Conservation (phyloP, 1,140 invertebrate genomes). For the Magallana angulata region DNA sequence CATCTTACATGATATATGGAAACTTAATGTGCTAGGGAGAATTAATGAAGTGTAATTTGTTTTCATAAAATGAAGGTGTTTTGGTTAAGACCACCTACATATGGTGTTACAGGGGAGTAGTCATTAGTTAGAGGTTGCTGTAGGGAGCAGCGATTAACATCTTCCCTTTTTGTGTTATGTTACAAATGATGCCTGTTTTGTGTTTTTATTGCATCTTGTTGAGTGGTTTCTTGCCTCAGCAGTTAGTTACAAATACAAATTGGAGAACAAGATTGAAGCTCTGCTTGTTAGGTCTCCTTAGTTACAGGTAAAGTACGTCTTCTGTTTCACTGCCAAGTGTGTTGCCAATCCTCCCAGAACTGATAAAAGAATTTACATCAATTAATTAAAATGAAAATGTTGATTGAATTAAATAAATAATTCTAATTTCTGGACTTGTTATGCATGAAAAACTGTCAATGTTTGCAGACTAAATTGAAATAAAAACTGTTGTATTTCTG, state of each 20-base stretch:
- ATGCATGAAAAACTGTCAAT: too few species aligned
- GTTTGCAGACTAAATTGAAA: too few species aligned
- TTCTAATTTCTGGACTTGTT: too few species aligned
- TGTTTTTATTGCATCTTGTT: conserved; percentile 3
- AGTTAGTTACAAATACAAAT: neutral
- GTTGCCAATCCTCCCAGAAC: neutral
- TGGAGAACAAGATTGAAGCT: neutral
- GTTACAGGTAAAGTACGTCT: neutral
- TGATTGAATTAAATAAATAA: too few species aligned
- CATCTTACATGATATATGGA: neutral
- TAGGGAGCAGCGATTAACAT: neutral
- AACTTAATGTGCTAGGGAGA: neutral
- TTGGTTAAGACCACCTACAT: neutral
- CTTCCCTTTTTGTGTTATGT: neutral
- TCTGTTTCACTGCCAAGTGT: neutral
- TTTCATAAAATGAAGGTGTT: neutral
- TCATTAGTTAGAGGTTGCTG: neutral
- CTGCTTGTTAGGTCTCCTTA: neutral
- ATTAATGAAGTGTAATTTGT: neutral
- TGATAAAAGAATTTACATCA: neutral
- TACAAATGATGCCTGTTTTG: conserved; percentile 7
- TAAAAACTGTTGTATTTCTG: too few species aligned
- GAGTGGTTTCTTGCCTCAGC: neutral
- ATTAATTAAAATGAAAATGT: too few species aligned
- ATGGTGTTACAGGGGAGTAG: neutral